A percentile compares a stretch with the other conserved stretches of the same genome.
These are phyloP conservation scores for Prunella himalayana DNA, from an alignment of 2,113 vertebrate species.

Conservation along the genomic window DNA sequence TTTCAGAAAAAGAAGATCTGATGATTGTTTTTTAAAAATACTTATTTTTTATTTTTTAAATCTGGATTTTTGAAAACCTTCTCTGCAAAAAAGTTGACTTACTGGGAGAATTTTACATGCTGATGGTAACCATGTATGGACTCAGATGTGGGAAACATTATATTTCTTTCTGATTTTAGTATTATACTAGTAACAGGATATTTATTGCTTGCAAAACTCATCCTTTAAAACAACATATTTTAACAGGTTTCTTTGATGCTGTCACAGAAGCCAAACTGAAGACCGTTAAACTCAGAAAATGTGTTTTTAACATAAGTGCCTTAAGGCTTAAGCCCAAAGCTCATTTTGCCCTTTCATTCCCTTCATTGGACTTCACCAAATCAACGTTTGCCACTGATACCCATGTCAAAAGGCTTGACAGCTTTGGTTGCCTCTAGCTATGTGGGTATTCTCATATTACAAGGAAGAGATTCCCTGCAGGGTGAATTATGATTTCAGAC, in stretches of 20 bases:
- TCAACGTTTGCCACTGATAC: neutral
- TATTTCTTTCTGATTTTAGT: neutral
- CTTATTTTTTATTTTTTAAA: neutral
- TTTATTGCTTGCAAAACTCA: neutral
- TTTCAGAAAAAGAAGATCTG: neutral
- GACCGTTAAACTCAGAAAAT: neutral
- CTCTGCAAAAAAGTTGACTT: neutral
- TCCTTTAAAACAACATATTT: neutral
- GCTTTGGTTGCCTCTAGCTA: neutral
- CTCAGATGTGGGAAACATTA: neutral
- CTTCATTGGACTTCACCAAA: neutral
- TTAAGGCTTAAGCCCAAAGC: neutral
- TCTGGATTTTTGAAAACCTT: neutral
- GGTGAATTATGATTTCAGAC: neutral
- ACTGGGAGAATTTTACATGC: neutral
- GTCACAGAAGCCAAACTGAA: neutral
- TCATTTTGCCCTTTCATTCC: neutral
- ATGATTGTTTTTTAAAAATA: neutral
- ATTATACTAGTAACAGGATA: neutral
- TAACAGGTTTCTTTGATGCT: neutral
- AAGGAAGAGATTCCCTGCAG: neutral
- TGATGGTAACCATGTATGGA: neutral
- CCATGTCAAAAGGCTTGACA: neutral
- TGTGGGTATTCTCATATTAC: neutral
- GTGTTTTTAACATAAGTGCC: rapidly evolving